Percentiles rank a stretch among this genome's conserved stretches.
Evolutionary conservation across 2,113 vertebrate species (phyloP).

Genomic region (Atlantisia rogersi): DNA sequence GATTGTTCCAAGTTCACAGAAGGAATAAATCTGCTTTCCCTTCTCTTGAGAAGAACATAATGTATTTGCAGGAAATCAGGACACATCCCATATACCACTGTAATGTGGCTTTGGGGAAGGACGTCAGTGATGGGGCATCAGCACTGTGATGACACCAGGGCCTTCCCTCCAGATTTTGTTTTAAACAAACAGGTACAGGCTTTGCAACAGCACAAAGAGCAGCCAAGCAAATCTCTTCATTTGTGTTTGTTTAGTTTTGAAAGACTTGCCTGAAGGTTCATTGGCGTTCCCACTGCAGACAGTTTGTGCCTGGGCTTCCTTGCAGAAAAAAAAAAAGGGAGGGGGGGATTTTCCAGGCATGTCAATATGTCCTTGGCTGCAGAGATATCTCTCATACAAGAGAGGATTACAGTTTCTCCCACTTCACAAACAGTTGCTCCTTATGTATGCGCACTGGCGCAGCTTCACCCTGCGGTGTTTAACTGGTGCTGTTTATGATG

Average conservation of each 20-base stretch:
- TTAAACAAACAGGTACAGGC: neutral
- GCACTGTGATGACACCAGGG: neutral
- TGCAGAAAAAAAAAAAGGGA: neutral
- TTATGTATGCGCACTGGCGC: neutral
- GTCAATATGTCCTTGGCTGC: conserved; percentile 61
- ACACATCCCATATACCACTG: neutral
- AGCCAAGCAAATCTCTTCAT: conserved; percentile 6
- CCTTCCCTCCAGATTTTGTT: neutral
- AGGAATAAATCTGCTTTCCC: conserved; percentile 25
- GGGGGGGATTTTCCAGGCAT: conserved; percentile 39
- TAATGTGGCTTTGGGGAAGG: neutral
- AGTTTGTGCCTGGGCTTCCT: conserved; percentile 50
- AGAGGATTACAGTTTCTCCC: neutral
- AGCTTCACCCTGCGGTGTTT: neutral
- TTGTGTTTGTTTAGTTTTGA: conserved; percentile 49
- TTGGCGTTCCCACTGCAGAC: conserved; percentile 22
- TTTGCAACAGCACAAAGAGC: neutral
- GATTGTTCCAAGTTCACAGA: conserved; percentile 21
- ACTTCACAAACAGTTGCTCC: conserved; percentile 25
- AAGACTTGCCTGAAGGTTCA: conserved; percentile 57
- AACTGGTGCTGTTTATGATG: neutral
- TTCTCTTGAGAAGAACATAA: neutral
- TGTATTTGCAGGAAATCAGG: conserved; percentile 42
- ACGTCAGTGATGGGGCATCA: neutral
- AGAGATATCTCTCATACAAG: neutral